Conservation (phyloP, 2,797 vertebrate species). For the Nasua narica region DNA sequence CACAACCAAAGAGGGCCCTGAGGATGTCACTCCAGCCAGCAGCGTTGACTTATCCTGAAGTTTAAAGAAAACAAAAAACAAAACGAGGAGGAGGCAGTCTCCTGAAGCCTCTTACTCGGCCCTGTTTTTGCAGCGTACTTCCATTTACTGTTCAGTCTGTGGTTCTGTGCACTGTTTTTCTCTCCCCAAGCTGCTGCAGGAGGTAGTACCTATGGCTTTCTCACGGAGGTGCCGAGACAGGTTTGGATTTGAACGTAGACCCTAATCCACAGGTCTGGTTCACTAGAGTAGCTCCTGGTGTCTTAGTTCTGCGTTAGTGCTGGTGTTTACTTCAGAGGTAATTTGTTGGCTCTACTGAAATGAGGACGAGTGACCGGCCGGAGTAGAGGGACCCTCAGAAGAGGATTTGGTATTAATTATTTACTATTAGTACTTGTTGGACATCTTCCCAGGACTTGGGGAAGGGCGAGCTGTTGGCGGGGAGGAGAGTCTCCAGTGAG, state of each 20-base stretch:
- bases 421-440: neutral
- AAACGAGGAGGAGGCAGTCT: neutral
- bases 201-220: neutral
- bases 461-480: neutral
- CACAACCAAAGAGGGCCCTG: no score
- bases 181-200: neutral
- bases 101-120: neutral
- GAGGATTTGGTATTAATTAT: no score
- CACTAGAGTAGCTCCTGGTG: accelerated
- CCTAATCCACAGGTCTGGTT: neutral
- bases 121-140: neutral
- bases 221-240: no score
- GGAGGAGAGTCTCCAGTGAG: neutral
- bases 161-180: neutral
- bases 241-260: neutral
- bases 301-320: neutral
- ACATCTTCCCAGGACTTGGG: neutral
- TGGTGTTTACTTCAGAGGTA: no score
- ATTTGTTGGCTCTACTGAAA: neutral
- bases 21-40: neutral
- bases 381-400: neutral
- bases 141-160: neutral
- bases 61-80: neutral
- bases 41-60: neutral
- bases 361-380: neutral